Base-by-base conservation (phyloP, 2,113 vertebrate species). In the Paratilapia polleni region DNA sequence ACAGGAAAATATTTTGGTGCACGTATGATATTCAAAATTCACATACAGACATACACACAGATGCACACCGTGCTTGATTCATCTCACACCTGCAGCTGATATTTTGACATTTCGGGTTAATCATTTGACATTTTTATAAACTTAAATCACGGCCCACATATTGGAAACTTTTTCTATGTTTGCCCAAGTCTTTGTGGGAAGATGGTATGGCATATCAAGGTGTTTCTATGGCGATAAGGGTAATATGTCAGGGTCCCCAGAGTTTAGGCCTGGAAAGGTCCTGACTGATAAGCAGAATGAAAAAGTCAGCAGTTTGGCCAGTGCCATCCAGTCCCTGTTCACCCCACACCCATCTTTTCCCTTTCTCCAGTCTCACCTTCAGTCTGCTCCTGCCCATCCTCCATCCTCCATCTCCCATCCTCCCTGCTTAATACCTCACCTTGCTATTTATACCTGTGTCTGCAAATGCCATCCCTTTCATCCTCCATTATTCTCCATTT, bases 301-400 rank as follows among this genome's bases (percentile, higher is more conserved):
- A 81, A 91, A 84, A 94, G 87, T 94, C 94, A 96, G 89, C 94
- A 95, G 94, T 91, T 92, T 88, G 94, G 92, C 93, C 84, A 78
- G 82, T 78, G 94, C 89, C 91, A 87, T 92, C 90, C 92, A 70
- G 78, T 91, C 86, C 87, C 74, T 88, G 84, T 91, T 90, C 63
- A 82, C 85, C 62, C 58, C 56, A 78, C 80, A 83, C 73, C 77
- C 36, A 19, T 77, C 59, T 62, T 62, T 57, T 78, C 66, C 52
- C 77, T 70, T 83, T 68, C 78, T 78, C 74, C 64, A 88, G 84
- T 86, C 81, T 89, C 63, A 7, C 79, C 78, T 84, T 66, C 81
- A 34, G 63, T 80, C 62, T 83, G 38, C 62, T 34, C 57, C 77
- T 64, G 22, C 74, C 31, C 52, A 14, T 8, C 17, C 64, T 49